Conservation (phyloP, 2,888 invertebrate genomes). For the Lysandra bellargus region DNA sequence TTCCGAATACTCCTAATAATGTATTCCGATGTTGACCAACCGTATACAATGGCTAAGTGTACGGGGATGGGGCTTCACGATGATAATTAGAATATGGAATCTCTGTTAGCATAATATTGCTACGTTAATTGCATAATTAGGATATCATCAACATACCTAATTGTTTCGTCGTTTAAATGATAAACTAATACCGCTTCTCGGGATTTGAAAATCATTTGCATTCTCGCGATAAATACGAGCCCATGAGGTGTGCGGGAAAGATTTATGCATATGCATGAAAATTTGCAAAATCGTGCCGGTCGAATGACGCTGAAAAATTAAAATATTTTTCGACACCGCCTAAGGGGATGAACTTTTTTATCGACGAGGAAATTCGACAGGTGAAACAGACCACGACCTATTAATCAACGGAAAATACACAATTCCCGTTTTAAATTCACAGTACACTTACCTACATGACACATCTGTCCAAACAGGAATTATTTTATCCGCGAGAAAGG, state of each 20-base stretch:
- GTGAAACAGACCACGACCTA: constrained; percentile 22
- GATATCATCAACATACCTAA: constrained; percentile 10
- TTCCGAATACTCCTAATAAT: not conserved
- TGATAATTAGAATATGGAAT: not conserved
- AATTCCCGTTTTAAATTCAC: constrained; percentile 7
- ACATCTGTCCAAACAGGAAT: constrained; percentile 12
- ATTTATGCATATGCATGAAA: constrained; percentile 22
- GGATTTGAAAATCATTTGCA: not conserved
- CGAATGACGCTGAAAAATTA: constrained; percentile 9
- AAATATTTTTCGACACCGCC: constrained; percentile 22
- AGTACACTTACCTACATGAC: constrained; percentile 11
- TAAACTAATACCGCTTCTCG: constrained; percentile 6
- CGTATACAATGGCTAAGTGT: not conserved
- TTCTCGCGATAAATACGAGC: not conserved
- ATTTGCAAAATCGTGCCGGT: constrained; percentile 8
- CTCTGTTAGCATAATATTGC: not conserved
- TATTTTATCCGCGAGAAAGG: not conserved
- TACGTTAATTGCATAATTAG: constrained; percentile 13
- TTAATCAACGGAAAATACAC: constrained; percentile 18
- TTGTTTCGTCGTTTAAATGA: constrained; percentile 17
- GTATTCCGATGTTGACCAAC: not conserved
- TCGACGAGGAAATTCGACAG: constrained; percentile 21
- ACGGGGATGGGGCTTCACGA: not conserved
- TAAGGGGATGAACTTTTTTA: constrained; percentile 15
- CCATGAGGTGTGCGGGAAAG: not conserved